Conservation (phyloP, 2,888 invertebrate species). For the Galerucella nymphaeae region DNA sequence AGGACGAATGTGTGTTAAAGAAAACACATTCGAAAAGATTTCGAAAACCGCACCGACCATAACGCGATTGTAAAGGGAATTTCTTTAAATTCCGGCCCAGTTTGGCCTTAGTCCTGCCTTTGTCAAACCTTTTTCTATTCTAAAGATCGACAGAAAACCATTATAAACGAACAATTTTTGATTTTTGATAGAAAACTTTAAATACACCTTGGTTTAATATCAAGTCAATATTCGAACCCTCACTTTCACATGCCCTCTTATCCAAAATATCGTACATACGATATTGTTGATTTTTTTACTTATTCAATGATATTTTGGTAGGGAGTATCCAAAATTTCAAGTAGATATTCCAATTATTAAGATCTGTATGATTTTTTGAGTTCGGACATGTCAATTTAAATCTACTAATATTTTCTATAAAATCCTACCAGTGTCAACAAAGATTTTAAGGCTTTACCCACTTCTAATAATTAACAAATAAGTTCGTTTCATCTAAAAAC, state of each 20-base stretch:
- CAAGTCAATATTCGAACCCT: too few relatives aligned
- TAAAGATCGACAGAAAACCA: conserved; percentile 35
- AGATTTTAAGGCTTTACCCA: conserved; percentile 35
- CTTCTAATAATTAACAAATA: conserved; percentile 52
- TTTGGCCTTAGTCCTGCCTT: conserved; percentile 54
- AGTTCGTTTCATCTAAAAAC: conserved; percentile 48
- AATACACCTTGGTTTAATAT: too few relatives aligned
- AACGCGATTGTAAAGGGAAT: conserved; percentile 48
- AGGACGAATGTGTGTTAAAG: conserved; percentile 48
- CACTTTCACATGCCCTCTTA: too few relatives aligned
- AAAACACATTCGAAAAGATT: conserved; percentile 54
- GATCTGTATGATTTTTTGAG: too few relatives aligned
- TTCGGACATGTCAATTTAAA: too few relatives aligned
- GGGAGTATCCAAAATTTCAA: too few relatives aligned
- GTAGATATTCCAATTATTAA: too few relatives aligned
- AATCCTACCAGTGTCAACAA: conserved; percentile 41
- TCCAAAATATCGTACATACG: too few relatives aligned
- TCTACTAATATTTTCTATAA: too few relatives aligned
- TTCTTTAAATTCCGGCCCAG: conserved; percentile 53
- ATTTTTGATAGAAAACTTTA: conserved; percentile 42
- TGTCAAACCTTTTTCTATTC: conserved; percentile 52
- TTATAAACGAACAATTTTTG: conserved; percentile 42
- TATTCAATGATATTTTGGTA: too few relatives aligned
- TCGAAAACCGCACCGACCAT: conserved; percentile 60
- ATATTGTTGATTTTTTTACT: too few relatives aligned